These are phyloP conservation scores for Varanus salvator DNA, from an alignment of 2,113 vertebrate species.

Conservation along the genomic window DNA sequence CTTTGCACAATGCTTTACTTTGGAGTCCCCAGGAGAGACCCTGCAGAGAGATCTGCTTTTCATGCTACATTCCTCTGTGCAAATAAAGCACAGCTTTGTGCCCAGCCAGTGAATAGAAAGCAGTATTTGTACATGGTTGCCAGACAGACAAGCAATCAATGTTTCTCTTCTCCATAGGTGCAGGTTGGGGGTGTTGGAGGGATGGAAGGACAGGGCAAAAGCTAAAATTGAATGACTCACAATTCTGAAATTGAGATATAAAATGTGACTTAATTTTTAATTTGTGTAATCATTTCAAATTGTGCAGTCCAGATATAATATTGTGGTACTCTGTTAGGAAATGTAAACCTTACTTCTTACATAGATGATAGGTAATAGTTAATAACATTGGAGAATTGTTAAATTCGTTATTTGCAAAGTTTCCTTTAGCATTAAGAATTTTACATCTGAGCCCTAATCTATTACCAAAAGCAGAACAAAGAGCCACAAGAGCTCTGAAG, in stretches of 20 bases:
- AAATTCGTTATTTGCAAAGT: not conserved
- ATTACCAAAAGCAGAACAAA: not conserved
- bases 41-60: conserved; percentile 63
- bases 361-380: not conserved
- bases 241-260: not conserved
- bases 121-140: not conserved
- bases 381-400: not conserved
- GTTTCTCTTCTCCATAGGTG: not conserved
- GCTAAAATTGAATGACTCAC: not conserved
- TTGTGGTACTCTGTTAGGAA: not conserved
- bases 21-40: conserved; percentile 66
- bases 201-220: no score
- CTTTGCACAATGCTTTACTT: conserved; percentile 63
- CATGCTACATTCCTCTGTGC: conserved; percentile 68
- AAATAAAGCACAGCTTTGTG: conserved; percentile 65
- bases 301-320: not conserved
- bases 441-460: not conserved
- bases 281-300: not conserved
- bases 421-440: not conserved
- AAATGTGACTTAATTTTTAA: not conserved
- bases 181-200: not conserved
- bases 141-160: not conserved
- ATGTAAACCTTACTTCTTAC: not conserved
- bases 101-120: conserved; percentile 21
- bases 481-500: not conserved